A percentile compares a stretch with the other conserved stretches of the same genome.
Evolutionary conservation across 1,140 invertebrate genomes (phyloP).

Genomic region (Psix sp.): DNA sequence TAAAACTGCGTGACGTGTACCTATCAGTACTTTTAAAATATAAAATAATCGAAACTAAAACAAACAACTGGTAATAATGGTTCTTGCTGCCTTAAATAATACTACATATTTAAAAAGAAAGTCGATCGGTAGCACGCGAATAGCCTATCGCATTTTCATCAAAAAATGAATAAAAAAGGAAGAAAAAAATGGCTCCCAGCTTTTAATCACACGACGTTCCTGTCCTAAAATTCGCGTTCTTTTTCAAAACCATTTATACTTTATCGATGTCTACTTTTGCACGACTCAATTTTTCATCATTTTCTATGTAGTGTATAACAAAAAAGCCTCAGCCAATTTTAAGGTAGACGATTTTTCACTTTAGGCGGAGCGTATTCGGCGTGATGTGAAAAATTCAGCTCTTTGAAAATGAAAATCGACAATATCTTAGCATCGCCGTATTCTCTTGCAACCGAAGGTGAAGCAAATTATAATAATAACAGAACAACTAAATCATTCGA

Average conservation of each 20-base stretch:
- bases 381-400: conserved; percentile 33
- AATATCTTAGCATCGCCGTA: conserved; percentile 49
- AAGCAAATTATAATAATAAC: conserved; percentile 15
- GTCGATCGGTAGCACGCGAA: conserved; percentile 55
- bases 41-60: conserved; percentile 47
- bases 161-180: conserved; percentile 17
- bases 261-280: conserved; percentile 50
- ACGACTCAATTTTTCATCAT: conserved; percentile 52
- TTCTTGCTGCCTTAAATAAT: conserved; percentile 69
- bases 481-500: conserved; percentile 32
- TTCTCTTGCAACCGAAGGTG: conserved; percentile 33
- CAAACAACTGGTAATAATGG: conserved; percentile 51
- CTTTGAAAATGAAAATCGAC: conserved; percentile 38
- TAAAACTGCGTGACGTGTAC: conserved; percentile 39
- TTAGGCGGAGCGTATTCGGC: conserved; percentile 33
- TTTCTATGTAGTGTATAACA: conserved; percentile 45
- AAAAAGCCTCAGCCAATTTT: conserved; percentile 34
- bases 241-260: conserved; percentile 51
- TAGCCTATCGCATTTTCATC: conserved; percentile 50
- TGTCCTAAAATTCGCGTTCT: conserved; percentile 38
- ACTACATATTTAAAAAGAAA: conserved; percentile 62
- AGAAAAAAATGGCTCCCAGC: conserved; percentile 23
- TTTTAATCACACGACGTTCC: conserved; percentile 50
- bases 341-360: conserved; percentile 44
- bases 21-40: conserved; percentile 48